Evolutionary conservation across 1,140 invertebrate genomes (phyloP), one percentile per base, ranked within the genome.

Genomic region (Drosophila pachea): DNA sequence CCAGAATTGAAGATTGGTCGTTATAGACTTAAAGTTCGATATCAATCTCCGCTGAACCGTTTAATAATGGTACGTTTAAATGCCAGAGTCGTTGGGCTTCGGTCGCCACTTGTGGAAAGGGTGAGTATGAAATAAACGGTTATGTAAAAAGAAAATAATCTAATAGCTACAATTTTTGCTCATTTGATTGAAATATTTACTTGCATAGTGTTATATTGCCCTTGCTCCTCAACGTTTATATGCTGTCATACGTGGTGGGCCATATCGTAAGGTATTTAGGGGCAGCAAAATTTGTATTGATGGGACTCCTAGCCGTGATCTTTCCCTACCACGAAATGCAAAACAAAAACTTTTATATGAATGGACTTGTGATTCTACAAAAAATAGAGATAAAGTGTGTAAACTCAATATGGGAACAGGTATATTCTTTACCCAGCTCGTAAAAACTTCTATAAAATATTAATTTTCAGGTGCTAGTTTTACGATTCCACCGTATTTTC

Each of bases 191-290:
- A 16, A 33, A 22, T 3, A 2, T 8, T 31, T 42, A 9, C 7
- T 14, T 14, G 7, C 9, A 22, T 29, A 74, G 73, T 75, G 73
- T 7, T 75, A 75, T 36, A 29, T 75, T 8, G 55, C 55, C 4
- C 53, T 75, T 40, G 60, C 73, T n/a, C 68, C 73, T 6, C 73
- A 75, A 61, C 53, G 73, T 0, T 35, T 75, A 9, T 60, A 48
- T 45, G 70, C 73, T 32, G 56, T 38, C 16, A 75, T 75, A 33
- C 48, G 64, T 4, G 73, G 73, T 7, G 73, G 73, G 32, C 56
- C 68, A 32, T 42, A 60, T 36, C 43, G 73, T 4, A 58, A 56
- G 45, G 70, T 75, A 1, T 73, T 73, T 36, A 35, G 43, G 4
- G 68, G 68, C 12, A 67, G 55, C 7, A 43, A 35, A 5, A 43